Conservation (phyloP, 2,797 vertebrate species). For the Pelodytes ibericus region DNA sequence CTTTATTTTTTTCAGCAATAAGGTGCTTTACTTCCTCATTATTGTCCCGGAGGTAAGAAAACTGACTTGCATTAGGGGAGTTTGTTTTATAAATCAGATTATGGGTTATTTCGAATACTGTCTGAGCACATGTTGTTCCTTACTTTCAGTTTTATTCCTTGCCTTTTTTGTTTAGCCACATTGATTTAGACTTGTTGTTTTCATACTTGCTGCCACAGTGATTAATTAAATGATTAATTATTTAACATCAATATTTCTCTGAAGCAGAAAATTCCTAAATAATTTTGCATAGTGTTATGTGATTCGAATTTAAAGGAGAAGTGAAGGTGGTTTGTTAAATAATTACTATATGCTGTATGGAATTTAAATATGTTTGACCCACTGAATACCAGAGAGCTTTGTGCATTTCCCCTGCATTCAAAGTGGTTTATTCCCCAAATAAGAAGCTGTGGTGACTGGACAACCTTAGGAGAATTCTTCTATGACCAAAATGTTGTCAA, state of each 20-base stretch:
- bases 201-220: conserved; percentile 32
- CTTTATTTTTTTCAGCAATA: not conserved
- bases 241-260: conserved; percentile 37
- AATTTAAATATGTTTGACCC: not conserved
- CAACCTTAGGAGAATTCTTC: too few species aligned
- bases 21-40: not conserved
- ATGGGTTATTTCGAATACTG: not conserved
- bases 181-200: conserved; percentile 22
- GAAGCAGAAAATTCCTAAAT: conserved; percentile 14
- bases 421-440: too few species aligned
- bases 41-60: not conserved
- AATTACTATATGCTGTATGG: not conserved
- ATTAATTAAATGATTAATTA: conserved; percentile 41
- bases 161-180: conserved; percentile 17
- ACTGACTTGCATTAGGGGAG: not conserved
- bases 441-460: too few species aligned
- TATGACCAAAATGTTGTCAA: too few species aligned
- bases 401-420: too few species aligned
- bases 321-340: conserved; percentile 3
- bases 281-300: conserved; percentile 13
- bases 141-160: conserved; percentile 15
- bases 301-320: not conserved
- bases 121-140: not conserved
- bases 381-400: too few species aligned
- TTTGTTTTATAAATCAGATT: not conserved